Conservation (phyloP, 2,113 vertebrate genomes). For the Tyto alba region DNA sequence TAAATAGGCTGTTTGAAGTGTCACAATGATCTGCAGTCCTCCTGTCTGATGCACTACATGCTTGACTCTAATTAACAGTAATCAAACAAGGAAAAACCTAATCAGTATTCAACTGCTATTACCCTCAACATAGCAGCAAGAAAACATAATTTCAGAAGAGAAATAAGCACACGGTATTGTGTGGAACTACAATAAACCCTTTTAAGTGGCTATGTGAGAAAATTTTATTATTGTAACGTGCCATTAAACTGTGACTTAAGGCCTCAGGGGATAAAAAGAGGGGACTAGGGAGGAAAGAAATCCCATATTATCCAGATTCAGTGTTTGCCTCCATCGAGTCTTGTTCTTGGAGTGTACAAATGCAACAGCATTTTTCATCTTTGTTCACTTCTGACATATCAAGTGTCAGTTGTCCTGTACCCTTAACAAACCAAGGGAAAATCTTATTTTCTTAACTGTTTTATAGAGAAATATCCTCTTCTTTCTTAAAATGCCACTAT, state of each 20-base stretch:
- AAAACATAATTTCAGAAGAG: conserved; percentile 25
- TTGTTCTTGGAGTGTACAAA: neutral
- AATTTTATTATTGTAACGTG: neutral
- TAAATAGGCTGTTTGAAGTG: conserved; percentile 50
- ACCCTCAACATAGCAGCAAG: conserved; percentile 7
- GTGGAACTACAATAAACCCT: conserved; percentile 2
- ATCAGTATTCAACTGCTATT: conserved; percentile 57
- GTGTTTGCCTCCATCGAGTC: neutral
- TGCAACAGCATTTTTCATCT: neutral
- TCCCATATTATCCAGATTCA: neutral
- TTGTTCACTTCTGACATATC: neutral
- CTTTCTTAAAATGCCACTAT: neutral
- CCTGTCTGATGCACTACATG: conserved; percentile 28
- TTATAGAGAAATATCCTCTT: neutral
- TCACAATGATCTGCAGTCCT: conserved; percentile 35
- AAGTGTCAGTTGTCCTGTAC: neutral
- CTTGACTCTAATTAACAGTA: conserved; percentile 65
- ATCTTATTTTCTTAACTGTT: neutral
- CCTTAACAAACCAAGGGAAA: neutral
- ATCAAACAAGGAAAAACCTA: conserved; percentile 59
- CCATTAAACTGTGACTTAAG: neutral
- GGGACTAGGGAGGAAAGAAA: neutral
- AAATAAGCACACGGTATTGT: conserved; percentile 7
- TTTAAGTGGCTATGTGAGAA: neutral
- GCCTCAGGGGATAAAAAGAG: neutral